Conservation (phyloP, 2,888 invertebrate species). For the Hydrotaea cyrtoneurina region DNA sequence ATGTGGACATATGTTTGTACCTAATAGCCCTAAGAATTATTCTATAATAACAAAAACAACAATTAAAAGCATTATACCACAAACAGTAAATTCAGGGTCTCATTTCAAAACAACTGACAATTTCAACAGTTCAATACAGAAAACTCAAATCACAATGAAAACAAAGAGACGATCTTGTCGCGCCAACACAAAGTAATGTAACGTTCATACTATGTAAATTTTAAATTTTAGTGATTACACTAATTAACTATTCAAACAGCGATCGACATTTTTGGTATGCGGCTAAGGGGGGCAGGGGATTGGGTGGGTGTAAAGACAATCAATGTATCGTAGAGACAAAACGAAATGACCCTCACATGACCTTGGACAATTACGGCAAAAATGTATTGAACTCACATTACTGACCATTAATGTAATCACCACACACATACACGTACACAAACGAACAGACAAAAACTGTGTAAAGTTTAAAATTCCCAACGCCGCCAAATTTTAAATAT, state of each 20-base stretch:
- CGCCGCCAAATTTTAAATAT: neutral
- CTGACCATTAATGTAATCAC: slow-evolving; percentile 41
- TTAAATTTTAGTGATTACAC: slow-evolving; percentile 35
- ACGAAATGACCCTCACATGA: slow-evolving; percentile 54
- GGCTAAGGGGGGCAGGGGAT: slow-evolving; percentile 26
- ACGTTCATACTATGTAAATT: neutral
- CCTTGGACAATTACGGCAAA: slow-evolving; percentile 45
- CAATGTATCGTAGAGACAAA: neutral
- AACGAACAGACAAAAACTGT: slow-evolving; percentile 9
- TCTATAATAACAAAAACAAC: neutral
- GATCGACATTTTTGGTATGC: slow-evolving; percentile 18
- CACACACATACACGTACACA: neutral
- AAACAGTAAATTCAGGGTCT: neutral
- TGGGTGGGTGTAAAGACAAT: neutral
- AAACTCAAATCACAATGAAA: neutral
- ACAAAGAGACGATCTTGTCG: neutral
- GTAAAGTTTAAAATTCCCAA: slow-evolving; percentile 10
- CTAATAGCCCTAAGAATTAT: neutral
- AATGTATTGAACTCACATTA: slow-evolving; percentile 47
- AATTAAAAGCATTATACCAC: neutral
- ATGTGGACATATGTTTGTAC: too few species aligned
- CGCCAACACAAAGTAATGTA: neutral
- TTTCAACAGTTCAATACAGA: slow-evolving; percentile 15
- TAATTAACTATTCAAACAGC: slow-evolving; percentile 62
- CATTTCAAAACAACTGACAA: slow-evolving; percentile 16